phyloP scores from a whole-genome alignment of 2,113 vertebrate genomes.

The Glaucidium brasilianum region DNA sequence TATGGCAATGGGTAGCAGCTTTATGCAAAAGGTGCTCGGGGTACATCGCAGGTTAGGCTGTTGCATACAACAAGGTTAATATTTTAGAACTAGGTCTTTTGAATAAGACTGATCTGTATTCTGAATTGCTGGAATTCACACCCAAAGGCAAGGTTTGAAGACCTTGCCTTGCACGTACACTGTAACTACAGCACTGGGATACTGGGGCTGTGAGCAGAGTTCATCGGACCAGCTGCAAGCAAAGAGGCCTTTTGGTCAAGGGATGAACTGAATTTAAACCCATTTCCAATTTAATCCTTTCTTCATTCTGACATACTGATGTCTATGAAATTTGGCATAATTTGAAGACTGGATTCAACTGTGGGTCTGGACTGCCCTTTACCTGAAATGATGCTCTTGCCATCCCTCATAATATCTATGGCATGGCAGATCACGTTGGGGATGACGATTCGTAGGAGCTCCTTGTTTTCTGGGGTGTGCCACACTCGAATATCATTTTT shows the following conservation, averaged over 20 bases:
- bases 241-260: background rate
- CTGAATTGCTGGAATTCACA: background rate
- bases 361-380: background rate
- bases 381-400: conserved; percentile 90
- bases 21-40: background rate
- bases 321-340: background rate
- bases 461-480: conserved; percentile 78
- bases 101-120: too few relatives aligned
- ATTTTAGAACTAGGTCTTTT: background rate
- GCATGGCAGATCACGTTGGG: conserved; percentile 86
- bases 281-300: background rate
- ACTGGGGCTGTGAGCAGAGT: background rate
- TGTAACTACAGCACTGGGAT: background rate
- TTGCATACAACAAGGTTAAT: background rate
- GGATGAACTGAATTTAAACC: background rate
- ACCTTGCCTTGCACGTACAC: background rate
- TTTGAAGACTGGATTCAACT: background rate
- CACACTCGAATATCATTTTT: conserved; percentile 86
- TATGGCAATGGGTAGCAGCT: background rate
- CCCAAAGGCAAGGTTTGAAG: background rate
- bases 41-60: background rate
- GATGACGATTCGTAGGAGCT: conserved; percentile 81
- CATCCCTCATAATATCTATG: conserved; percentile 82
- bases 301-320: background rate
- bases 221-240: background rate